These are phyloP conservation scores for Polyergus mexicanus DNA, from an alignment of 1,140 invertebrate species.

Conservation along the genomic window DNA sequence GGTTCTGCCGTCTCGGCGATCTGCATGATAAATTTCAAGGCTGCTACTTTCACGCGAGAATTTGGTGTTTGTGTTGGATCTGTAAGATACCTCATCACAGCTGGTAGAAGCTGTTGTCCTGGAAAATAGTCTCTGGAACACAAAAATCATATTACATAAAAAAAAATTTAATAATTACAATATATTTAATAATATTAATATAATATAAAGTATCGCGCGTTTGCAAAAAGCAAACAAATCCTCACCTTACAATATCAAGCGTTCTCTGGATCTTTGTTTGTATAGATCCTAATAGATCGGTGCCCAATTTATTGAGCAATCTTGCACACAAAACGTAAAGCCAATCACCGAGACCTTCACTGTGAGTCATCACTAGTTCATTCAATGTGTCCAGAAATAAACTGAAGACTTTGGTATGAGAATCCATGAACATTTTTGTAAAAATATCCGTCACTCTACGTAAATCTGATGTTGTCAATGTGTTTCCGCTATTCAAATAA, in stretches of 20 bases:
- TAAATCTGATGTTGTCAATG: constrained; percentile 90
- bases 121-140: constrained; percentile 89
- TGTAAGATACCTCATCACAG: constrained; percentile 92
- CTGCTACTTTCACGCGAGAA: constrained; percentile 93
- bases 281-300: constrained; percentile 95
- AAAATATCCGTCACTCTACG: constrained; percentile 95
- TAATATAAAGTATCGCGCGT: background rate
- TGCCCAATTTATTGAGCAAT: constrained; percentile 95
- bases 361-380: constrained; percentile 95
- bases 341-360: constrained; percentile 95
- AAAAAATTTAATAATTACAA: background rate
- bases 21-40: constrained; percentile 91
- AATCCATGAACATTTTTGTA: constrained; percentile 98
- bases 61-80: constrained; percentile 97
- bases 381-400: constrained; percentile 97
- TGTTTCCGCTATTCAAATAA: constrained; percentile 91
- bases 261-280: constrained; percentile 96
- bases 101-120: constrained; percentile 89
- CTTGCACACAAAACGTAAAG: constrained; percentile 91
- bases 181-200: background rate
- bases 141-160: constrained; percentile 43
- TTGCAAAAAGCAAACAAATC: background rate
- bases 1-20: constrained; percentile 88
- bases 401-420: constrained; percentile 98
- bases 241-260: constrained; percentile 94